Evolutionary conservation across 2,113 vertebrate genomes (phyloP).

Genomic region (Bostrychus sinensis): DNA sequence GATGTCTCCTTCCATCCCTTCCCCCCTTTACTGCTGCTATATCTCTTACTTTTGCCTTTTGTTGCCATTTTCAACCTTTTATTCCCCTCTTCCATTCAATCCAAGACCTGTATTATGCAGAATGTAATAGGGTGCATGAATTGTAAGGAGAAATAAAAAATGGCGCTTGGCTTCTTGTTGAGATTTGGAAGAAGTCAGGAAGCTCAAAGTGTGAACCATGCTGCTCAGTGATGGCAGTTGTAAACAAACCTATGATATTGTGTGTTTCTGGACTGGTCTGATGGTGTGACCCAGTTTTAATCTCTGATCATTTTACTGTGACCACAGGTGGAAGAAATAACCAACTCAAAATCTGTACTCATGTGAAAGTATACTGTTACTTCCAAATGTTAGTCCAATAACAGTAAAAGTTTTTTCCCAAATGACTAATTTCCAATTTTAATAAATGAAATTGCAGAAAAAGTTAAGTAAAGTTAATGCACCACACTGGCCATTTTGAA

Average conservation of each 20-base stretch:
- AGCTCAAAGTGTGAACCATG: slow-evolving; percentile 15
- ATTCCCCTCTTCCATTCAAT: slow-evolving; percentile 45
- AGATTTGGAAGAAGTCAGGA: slow-evolving; percentile 27
- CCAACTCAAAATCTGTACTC: too few relatives aligned
- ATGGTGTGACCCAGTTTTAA: background rate
- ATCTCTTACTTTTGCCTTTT: slow-evolving; percentile 40
- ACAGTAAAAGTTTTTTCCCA: too few relatives aligned
- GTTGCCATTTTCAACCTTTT: slow-evolving; percentile 40
- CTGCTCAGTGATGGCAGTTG: background rate
- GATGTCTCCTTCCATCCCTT: slow-evolving; percentile 32
- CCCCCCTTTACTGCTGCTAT: slow-evolving; percentile 1
- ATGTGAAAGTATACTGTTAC: too few relatives aligned
- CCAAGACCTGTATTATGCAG: slow-evolving; percentile 55
- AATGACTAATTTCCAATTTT: too few relatives aligned
- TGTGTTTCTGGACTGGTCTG: background rate
- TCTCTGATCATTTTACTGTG: too few relatives aligned
- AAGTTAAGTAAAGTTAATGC: too few relatives aligned
- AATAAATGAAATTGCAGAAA: too few relatives aligned
- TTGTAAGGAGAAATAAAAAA: slow-evolving; percentile 27
- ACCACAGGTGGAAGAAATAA: too few relatives aligned
- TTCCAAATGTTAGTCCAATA: too few relatives aligned
- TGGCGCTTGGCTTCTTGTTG: slow-evolving; percentile 44
- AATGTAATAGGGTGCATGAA: slow-evolving; percentile 47
- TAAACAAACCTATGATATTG: slow-evolving; percentile 38
- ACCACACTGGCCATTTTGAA: too few relatives aligned